phyloP scores from a whole-genome alignment of 2,797 vertebrate genomes.

The Dermochelys coriacea region DNA sequence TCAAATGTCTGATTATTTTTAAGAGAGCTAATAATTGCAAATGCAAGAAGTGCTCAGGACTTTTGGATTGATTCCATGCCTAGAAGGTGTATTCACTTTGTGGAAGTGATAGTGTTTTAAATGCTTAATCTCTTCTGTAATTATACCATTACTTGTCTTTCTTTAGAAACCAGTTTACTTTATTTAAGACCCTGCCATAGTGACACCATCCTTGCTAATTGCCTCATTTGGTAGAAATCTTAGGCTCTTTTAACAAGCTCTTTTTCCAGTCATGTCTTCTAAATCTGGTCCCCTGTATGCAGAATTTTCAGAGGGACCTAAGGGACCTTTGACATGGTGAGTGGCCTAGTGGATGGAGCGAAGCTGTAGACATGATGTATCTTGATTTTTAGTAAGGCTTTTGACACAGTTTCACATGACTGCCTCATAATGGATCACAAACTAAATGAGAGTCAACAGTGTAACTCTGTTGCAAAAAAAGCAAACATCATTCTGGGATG shows the following conservation, averaged over 20 bases:
- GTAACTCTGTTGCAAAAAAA: not conserved
- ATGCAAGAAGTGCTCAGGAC: not conserved
- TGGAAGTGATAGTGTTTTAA: not conserved
- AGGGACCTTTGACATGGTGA: no score
- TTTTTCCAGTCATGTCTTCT: not conserved
- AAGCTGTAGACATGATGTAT: no score
- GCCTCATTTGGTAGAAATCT: not conserved
- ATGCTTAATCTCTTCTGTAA: not conserved
- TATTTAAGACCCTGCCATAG: not conserved
- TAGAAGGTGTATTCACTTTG: not conserved
- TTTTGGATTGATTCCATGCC: not conserved
- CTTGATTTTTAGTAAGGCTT: no score
- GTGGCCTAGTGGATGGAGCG: no score
- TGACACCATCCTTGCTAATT: accelerated
- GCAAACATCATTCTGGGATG: not conserved
- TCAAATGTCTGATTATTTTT: not conserved
- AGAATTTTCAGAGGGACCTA: not conserved
- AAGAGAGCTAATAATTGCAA: not conserved
- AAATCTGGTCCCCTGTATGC: not conserved
- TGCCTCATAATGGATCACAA: no score
- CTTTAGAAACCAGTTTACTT: not conserved
- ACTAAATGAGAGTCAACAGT: no score
- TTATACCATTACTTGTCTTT: not conserved
- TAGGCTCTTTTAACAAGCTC: not conserved
- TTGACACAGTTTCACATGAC: no score